Evolutionary conservation across 2,797 vertebrate genomes (phyloP), one percentile per base, ranked within the genome.

Genomic region (Sebastes taczanowskii): DNA sequence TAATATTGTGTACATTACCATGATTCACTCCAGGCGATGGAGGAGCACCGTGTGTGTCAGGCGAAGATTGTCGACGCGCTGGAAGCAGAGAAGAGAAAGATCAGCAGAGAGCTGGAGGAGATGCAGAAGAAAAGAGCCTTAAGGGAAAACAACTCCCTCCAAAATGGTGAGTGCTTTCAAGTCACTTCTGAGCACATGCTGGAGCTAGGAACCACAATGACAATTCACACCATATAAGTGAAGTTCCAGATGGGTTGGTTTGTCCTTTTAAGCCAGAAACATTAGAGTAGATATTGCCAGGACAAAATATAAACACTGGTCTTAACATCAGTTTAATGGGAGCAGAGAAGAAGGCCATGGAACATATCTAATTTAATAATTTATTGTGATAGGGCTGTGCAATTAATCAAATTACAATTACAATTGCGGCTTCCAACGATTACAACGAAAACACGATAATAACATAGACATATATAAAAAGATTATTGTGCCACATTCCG

Each of bases 41-140:
- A 97, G 78, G 97, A 99, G 82, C 97, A 97, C 52, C 93, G 91
- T 22, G 88, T 99, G 76, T 95, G 69, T 71, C 98, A 98, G 68
- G 95, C 95, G 13, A 98, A 92, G 92, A 97, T 99, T 85, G 95
- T 99, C 66, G 96, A 98, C 65, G 98, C 98, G 67, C 91, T 99
- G 85, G 98, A 99, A 89, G 94, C 90, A 0, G 98, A 99, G 90
- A 99, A 99, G 83, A 97, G 80, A 80, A 99, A 99, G 93, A 97
- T 99, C 78, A 91, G 95, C 68, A 92, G 89, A 88, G 98, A 99
- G 93, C 96, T 99, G 3, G 92, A 94, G 61, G 93, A 95, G 68
- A 95, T 96, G 77, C 96, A 95, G 86, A 94, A 88, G 80, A 96
- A 89, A 77, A 91, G 78, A 63, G 80, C 89, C 34, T 65, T 92